Conservation (phyloP, 2,797 vertebrate genomes). For the Yasuhikotakia modesta region DNA sequence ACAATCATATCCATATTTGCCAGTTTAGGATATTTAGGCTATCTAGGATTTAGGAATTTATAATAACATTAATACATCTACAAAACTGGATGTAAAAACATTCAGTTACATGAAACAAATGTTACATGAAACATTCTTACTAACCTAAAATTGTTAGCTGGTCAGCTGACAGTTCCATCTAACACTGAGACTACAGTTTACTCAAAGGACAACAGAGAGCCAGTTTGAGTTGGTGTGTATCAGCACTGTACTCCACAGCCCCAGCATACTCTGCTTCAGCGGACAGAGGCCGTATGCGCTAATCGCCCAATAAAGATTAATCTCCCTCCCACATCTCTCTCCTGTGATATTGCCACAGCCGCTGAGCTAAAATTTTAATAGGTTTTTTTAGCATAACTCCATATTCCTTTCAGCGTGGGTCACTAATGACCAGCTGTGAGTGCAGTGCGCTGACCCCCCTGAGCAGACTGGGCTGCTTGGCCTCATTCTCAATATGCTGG, state of each 20-base stretch:
- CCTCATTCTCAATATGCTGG: slow-evolving; percentile 61
- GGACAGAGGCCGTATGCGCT: slow-evolving; percentile 48
- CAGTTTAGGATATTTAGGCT: too few species aligned
- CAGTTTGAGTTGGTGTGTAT: slow-evolving; percentile 3
- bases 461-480: slow-evolving; percentile 53
- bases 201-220: not conserved
- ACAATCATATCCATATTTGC: too few species aligned
- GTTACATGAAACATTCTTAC: too few species aligned
- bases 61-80: too few species aligned
- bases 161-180: not conserved
- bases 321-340: slow-evolving; percentile 54
- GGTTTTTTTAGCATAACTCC: slow-evolving; percentile 53
- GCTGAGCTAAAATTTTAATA: slow-evolving; percentile 58
- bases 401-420: slow-evolving; percentile 62
- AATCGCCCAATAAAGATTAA: slow-evolving; percentile 64
- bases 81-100: too few species aligned
- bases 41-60: too few species aligned
- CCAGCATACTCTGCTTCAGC: not conserved
- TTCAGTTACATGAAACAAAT: too few species aligned
- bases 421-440: slow-evolving; percentile 60
- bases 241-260: slow-evolving; percentile 15
- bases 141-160: too few species aligned
- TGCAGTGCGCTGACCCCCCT: slow-evolving; percentile 53
- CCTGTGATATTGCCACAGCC: slow-evolving; percentile 59
- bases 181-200: not conserved